A percentile compares a stretch with the other conserved stretches of the same genome.
These are phyloP conservation scores for Poecile atricapillus DNA, from an alignment of 2,113 vertebrate genomes.

Conservation along the genomic window DNA sequence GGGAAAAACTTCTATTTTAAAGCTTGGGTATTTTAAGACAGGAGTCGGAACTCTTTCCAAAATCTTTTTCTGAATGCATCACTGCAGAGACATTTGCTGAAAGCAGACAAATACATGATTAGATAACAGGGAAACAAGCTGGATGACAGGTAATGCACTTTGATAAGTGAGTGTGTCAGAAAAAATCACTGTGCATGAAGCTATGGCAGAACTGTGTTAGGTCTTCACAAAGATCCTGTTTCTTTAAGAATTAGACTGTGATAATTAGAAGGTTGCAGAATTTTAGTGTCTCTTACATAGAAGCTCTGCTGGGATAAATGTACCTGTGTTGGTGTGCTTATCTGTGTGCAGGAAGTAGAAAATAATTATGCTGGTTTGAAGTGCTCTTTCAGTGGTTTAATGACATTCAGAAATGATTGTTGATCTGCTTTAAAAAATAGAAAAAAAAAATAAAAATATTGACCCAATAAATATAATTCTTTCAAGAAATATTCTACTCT, in stretches of 20 bases:
- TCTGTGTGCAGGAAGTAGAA: neutral
- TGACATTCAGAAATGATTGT: neutral
- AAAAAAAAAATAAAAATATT: neutral
- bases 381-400: neutral
- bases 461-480: neutral
- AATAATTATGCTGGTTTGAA: neutral
- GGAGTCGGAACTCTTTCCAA: neutral
- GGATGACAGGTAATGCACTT: neutral
- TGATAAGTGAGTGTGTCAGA: neutral
- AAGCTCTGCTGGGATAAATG: neutral
- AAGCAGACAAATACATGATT: neutral
- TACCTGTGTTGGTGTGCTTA: neutral
- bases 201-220: neutral
- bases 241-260: neutral
- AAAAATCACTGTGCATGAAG: neutral
- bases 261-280: neutral
- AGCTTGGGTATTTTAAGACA: neutral
- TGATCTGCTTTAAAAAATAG: neutral
- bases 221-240: neutral
- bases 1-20: neutral
- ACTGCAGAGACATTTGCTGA: neutral
- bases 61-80: neutral
- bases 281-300: neutral
- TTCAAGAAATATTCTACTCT: neutral
- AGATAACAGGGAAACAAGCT: neutral